These are phyloP conservation scores for Poicephalus meyeri DNA, from an alignment of 2,113 vertebrate species.

Conservation along the genomic window DNA sequence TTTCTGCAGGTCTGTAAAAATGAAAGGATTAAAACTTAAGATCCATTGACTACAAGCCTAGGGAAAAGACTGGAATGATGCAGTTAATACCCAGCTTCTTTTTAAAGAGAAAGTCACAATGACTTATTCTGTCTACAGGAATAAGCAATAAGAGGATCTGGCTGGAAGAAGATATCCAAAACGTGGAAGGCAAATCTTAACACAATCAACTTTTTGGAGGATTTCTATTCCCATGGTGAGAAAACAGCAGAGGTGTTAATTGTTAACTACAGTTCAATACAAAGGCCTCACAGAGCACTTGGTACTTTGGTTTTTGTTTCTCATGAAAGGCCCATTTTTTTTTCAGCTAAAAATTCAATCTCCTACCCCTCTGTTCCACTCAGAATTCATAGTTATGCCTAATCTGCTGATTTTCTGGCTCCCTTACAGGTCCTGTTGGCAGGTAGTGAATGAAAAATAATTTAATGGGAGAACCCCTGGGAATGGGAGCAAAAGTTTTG, in stretches of 20 bases:
- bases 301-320: slow-evolving; percentile 70
- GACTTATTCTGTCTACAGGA: slow-evolving; percentile 29
- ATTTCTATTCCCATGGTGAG: slow-evolving; percentile 62
- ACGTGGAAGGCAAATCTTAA: neutral
- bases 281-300: slow-evolving; percentile 65
- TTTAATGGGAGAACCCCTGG: slow-evolving; percentile 78
- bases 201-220: slow-evolving; percentile 57
- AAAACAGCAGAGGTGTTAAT: slow-evolving; percentile 64
- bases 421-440: slow-evolving; percentile 74
- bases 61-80: slow-evolving; percentile 49
- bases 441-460: slow-evolving; percentile 81
- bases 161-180: slow-evolving; percentile 51
- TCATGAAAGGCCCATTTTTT: slow-evolving; percentile 44
- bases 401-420: slow-evolving; percentile 79
- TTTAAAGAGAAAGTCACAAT: slow-evolving; percentile 56
- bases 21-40: slow-evolving; percentile 64
- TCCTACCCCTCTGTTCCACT: slow-evolving; percentile 66
- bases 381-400: slow-evolving; percentile 80
- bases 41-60: slow-evolving; percentile 64
- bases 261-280: slow-evolving; percentile 66
- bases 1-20: slow-evolving; percentile 52
- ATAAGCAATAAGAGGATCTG: slow-evolving; percentile 31
- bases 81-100: slow-evolving; percentile 54
- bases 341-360: slow-evolving; percentile 59
- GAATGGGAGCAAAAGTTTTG: slow-evolving; percentile 75